Conservation (phyloP, 2,797 vertebrate genomes). For the Gymnothorax reevesii region DNA sequence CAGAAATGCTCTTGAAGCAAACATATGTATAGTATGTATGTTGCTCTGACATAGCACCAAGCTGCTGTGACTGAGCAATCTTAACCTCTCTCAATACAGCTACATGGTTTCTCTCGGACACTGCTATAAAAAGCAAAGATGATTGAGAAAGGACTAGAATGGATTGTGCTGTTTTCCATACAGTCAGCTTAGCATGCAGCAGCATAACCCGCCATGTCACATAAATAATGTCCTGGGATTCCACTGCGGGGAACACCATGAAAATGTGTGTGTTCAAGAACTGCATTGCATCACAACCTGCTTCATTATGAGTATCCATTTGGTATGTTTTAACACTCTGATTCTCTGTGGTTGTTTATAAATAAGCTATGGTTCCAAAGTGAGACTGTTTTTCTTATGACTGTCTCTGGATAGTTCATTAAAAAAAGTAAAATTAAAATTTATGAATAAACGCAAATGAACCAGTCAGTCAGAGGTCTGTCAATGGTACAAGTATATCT, state of each 20-base stretch:
- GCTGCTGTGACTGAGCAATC: neutral
- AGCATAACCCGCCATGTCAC: neutral
- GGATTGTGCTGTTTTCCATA: neutral
- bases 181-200: neutral
- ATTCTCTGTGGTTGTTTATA: neutral
- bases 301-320: neutral
- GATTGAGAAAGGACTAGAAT: neutral
- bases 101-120: neutral
- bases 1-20: neutral
- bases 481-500: neutral
- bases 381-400: neutral
- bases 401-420: neutral
- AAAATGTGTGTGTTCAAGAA: slow-evolving; percentile 6
- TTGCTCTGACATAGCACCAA: neutral
- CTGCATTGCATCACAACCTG: neutral
- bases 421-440: neutral
- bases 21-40: neutral
- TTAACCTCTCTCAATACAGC: neutral
- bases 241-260: neutral
- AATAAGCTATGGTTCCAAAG: slow-evolving; percentile 6
- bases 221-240: slow-evolving; percentile 3
- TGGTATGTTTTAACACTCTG: neutral
- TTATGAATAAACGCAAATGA: neutral
- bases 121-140: neutral
- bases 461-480: neutral